Evolutionary conservation across 2,113 vertebrate genomes (phyloP).

Genomic region (Myotis lucifugus): DNA sequence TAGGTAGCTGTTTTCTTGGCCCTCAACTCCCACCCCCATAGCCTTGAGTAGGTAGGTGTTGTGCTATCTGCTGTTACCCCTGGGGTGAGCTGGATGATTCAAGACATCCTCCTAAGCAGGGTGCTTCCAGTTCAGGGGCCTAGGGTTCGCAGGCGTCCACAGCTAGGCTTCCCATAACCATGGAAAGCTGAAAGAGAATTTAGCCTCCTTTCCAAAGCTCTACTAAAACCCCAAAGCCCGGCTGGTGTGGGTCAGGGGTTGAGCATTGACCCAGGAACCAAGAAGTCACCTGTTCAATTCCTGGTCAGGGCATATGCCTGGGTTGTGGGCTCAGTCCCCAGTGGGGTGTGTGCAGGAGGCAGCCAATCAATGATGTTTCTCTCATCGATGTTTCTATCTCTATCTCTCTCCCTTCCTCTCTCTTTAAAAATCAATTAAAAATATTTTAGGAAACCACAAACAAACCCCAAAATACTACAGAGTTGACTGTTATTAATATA

Average conservation of each 20-base stretch:
- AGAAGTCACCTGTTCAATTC: no score
- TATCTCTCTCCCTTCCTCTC: no score
- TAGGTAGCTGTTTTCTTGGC: neutral
- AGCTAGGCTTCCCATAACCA: neutral
- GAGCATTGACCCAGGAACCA: no score
- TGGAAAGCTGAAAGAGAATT: constrained; percentile 19
- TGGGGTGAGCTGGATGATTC: neutral
- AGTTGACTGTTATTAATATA: neutral
- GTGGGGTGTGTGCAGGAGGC: no score
- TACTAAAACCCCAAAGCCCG: neutral
- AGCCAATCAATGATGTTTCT: no score
- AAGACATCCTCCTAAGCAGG: neutral
- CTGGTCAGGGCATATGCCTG: no score
- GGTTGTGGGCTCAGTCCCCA: no score
- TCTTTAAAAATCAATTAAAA: no score
- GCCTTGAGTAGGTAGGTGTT: neutral
- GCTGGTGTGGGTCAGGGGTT: no score
- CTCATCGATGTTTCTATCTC: no score
- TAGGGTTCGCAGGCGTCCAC: neutral
- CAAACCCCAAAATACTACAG: neutral
- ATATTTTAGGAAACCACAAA: no score
- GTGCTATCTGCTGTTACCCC: neutral
- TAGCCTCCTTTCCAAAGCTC: neutral
- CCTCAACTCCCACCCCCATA: no score
- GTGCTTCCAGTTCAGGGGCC: neutral